Evolutionary conservation across 2,888 invertebrate genomes (phyloP), one percentile per base, ranked within the genome.

Genomic region (Philonicus albiceps): DNA sequence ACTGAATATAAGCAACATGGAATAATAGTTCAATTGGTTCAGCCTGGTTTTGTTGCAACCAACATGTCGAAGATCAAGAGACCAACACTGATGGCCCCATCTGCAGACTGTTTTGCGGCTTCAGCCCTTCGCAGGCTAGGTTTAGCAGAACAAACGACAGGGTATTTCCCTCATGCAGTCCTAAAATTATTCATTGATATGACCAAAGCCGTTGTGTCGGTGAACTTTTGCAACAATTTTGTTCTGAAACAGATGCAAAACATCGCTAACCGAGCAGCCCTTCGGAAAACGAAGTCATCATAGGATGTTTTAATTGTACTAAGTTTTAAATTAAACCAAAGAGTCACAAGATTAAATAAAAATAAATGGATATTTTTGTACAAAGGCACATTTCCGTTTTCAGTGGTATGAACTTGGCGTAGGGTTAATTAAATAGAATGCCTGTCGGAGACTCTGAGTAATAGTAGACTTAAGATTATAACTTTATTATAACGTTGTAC

Each of bases 31-130:
- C 98, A 98, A 93, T 95, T 96, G 90, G 93, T 98, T 0, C 93
- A 96, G 86, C 98, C 98, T 0, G 98, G 97, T 1, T 97, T 96
- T 89, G 98, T 98, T 0, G 97, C 97, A 30, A 97, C 98, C 0
- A 98, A 98, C 90, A 97, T 98, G 96, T 95, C 96, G 11, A 96
- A 96, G 90, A 96, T 98, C 87, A 93, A 94, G n/a, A 93, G 93
- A 55, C 93, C 95, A 37, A 94, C 95, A 0, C 93, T 95, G 92
- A 95, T 97, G 93, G 96, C 96, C 0, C 97, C 97, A 0, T 94
- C 95, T 0, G 95, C 97, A 0, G 93, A 95, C 74, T 93, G 93
- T 49, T 97, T 95, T 91, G 97, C 97, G 43, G 93, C 93, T 86
- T 94, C 95, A 0, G 95, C 97, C 0, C 91, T 97, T 1, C 93